Conservation (phyloP, 1,140 invertebrate genomes). For the Calephelis virginiensis region DNA sequence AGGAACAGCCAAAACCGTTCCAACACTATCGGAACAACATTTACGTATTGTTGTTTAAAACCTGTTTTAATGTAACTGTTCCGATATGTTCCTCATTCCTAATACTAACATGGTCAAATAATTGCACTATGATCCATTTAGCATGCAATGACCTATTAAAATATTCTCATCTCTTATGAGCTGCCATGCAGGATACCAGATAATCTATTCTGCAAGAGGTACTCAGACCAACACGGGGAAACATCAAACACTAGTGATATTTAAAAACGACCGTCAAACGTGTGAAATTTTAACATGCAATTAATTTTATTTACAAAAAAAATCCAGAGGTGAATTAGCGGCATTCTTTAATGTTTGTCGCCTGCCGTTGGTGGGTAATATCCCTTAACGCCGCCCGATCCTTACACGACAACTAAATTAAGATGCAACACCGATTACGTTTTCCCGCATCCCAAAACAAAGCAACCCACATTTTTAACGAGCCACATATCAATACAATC, state of each 20-base stretch:
- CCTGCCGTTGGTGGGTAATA: conserved; percentile 23
- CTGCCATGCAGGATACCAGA: no score
- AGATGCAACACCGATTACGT: conserved; percentile 68
- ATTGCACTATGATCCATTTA: no score
- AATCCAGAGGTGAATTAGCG: conserved; percentile 28
- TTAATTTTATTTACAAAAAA: not conserved
- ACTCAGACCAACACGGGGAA: no score
- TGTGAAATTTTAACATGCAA: not conserved
- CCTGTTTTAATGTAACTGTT: no score
- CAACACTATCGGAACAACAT: no score
- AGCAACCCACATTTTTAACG: conserved; percentile 14
- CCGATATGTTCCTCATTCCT: not conserved
- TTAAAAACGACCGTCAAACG: no score
- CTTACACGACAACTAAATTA: conserved; percentile 74
- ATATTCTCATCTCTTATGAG: not conserved
- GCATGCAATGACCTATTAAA: no score
- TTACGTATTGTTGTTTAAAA: no score
- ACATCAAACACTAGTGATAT: no score
- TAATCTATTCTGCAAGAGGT: no score
- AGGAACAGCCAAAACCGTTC: no score
- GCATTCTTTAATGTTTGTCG: conserved; percentile 33
- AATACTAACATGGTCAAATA: not conserved
- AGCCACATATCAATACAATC: no score
- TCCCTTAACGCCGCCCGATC: conserved; percentile 42
- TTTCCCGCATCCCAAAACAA: conserved; percentile 28